Evolutionary conservation across 2,888 invertebrate species (phyloP), one percentile per base, ranked within the genome.

Genomic region (Bibio marci): DNA sequence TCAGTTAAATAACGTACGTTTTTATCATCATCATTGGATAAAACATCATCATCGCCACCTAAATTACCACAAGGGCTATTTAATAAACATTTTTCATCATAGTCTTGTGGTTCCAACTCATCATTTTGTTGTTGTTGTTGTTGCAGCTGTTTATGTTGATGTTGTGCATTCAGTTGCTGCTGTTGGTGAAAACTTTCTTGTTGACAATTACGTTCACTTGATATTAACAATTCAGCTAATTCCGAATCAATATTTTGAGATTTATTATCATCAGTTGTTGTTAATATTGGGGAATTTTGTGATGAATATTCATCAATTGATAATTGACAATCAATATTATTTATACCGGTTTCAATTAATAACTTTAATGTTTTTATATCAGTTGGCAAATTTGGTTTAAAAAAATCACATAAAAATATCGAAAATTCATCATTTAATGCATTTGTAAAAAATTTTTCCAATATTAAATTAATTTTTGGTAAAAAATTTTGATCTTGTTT

Each of bases 301-400:
- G 62, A 61, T 1, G 62, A 62, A 22, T 22, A 22, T 6, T 22
- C 22, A 33, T 60, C 62, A 35, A 58, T 60, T 0, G 62, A 62
- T 32, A 55, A 55, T 46, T 53, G 54, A 1, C 59, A 49, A n/a
- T 62, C 62, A 1, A 57, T 58, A 48, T 62, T 62, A 50, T 59
- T 75, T 37, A 69, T 82, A 41, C 82, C 83, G 7, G 85, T 74
- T 49, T 83, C 85, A 35, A 83, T 64, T 22, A 87, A 63, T 25
- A 86, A 63, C 47, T 74, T 72, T 38, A 85, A 56, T 25, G 76
- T 74, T 46, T 78, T 76, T 3, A 73, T 69, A 56, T 83, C 82
- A 1, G 75, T 70, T 3, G 76, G 73, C 57, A 76, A 61, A 35
- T 70, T 70, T 2, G 72, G 69, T 14, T 69, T 69, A 27, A 70